Percentiles rank a stretch among this genome's conserved stretches.
Conservation (phyloP, 2,113 vertebrate genomes). For the Puntigrus tetrazona region DNA sequence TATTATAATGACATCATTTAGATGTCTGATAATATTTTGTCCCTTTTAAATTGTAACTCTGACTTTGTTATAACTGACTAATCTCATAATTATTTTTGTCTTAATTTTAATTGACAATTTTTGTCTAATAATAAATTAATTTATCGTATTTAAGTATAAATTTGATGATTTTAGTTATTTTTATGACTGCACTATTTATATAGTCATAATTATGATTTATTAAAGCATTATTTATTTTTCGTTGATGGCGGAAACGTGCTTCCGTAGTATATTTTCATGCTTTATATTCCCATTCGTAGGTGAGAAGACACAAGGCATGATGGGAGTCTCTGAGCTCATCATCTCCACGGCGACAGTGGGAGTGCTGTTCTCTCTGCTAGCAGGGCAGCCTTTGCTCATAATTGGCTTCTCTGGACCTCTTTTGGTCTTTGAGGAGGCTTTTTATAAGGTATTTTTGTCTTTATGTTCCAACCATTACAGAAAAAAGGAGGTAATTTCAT, state of each 20-base stretch:
- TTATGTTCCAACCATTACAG: not conserved
- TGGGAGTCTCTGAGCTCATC: conserved; percentile 97
- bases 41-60: not conserved
- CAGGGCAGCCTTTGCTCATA: conserved; percentile 93
- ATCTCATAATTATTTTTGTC: not conserved
- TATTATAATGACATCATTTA: not conserved
- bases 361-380: conserved; percentile 89
- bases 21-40: too few relatives aligned
- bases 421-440: conserved; percentile 97
- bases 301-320: conserved; percentile 95
- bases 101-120: not conserved
- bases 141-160: too few relatives aligned
- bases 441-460: conserved; percentile 82
- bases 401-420: conserved; percentile 96
- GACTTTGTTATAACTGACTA: not conserved
- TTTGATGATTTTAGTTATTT: not conserved
- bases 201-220: not conserved
- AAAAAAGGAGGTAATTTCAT: not conserved
- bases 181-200: not conserved
- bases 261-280: not conserved
- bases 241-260: not conserved
- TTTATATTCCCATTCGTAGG: conserved; percentile 72
- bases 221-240: not conserved
- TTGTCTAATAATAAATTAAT: too few relatives aligned
- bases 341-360: conserved; percentile 93